Percentiles rank a stretch among this genome's conserved stretches.
These are phyloP conservation scores for Pseudopleuronectes americanus DNA, from an alignment of 2,797 vertebrate genomes.

Conservation along the genomic window DNA sequence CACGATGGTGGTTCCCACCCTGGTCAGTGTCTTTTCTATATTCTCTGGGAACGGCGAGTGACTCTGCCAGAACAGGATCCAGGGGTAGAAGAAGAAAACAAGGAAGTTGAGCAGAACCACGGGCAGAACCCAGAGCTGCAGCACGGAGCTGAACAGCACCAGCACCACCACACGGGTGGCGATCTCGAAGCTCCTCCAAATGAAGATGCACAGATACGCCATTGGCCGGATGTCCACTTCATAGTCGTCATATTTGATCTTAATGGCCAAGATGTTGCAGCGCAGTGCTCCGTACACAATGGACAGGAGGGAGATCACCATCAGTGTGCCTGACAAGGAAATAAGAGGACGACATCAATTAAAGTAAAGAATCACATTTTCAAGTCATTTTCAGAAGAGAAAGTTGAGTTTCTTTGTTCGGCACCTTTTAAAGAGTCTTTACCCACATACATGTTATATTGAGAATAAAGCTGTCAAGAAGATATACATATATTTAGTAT, in stretches of 20 bases:
- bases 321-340: conserved; percentile 86
- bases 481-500: too few relatives aligned
- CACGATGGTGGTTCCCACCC: conserved; percentile 92
- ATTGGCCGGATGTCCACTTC: conserved; percentile 89
- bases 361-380: neutral
- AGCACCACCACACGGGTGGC: conserved; percentile 91
- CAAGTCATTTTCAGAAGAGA: neutral
- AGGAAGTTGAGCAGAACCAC: conserved; percentile 92
- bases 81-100: conserved; percentile 91
- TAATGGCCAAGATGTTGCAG: conserved; percentile 98
- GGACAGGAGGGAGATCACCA: conserved; percentile 94
- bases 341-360: neutral
- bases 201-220: conserved; percentile 93
- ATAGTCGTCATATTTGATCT: conserved; percentile 97
- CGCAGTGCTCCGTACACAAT: conserved; percentile 97
- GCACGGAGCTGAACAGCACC: conserved; percentile 95
- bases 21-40: conserved; percentile 93
- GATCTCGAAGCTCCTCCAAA: conserved; percentile 98
- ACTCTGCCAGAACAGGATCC: conserved; percentile 94
- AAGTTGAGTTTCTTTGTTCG: too few relatives aligned
- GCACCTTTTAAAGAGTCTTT: too few relatives aligned
- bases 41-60: conserved; percentile 95
- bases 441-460: too few relatives aligned
- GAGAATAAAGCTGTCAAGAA: too few relatives aligned
- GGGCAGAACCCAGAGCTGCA: conserved; percentile 91